Conservation (phyloP, 2,113 vertebrate genomes). For the Prionailurus bengalensis region DNA sequence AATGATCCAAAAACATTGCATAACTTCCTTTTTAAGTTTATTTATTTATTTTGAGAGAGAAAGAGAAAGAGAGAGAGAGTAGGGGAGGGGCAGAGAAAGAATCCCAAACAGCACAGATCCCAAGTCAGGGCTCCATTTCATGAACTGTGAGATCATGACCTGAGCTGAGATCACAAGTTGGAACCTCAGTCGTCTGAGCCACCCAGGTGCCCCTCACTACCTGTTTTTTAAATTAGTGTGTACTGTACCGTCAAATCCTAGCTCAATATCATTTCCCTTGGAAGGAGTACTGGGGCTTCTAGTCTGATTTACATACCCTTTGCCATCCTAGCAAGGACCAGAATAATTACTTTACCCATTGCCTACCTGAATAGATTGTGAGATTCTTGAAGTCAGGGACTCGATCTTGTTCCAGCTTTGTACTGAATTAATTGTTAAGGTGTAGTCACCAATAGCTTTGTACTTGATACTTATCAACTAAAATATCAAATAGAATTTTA, state of each 20-base stretch:
- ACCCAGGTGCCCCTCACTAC: no score
- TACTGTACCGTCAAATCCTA: neutral
- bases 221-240: neutral
- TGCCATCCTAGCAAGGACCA: neutral
- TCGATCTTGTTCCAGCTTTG: neutral
- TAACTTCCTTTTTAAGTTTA: neutral
- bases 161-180: no score
- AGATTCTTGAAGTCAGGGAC: neutral
- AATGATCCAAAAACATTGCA: neutral
- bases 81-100: no score
- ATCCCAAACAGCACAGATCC: no score
- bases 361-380: neutral
- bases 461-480: neutral
- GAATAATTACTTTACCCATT: slow-evolving; percentile 23
- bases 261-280: neutral
- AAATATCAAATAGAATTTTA: neutral
- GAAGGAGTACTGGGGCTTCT: neutral
- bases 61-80: no score
- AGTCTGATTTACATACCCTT: neutral
- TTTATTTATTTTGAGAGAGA: no score
- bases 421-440: neutral
- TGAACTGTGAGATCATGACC: no score
- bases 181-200: no score
- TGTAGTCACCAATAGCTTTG: neutral
- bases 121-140: no score